Conservation (phyloP, 2,888 invertebrate genomes). For the Ormia ochracea region DNA sequence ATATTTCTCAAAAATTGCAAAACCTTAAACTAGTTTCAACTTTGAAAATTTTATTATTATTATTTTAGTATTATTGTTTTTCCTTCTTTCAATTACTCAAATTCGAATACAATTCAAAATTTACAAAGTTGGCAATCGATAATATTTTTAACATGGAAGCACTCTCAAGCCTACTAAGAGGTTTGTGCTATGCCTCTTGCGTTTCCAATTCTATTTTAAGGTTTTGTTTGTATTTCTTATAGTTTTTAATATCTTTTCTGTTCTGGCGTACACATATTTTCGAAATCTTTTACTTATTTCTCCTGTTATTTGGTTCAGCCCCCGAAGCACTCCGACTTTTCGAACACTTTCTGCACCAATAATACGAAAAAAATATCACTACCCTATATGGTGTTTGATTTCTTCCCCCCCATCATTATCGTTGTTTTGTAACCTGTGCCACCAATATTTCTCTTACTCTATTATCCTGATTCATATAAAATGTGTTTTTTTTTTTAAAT, state of each 20-base stretch:
- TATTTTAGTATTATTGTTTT: not conserved
- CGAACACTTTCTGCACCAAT: constrained; percentile 27
- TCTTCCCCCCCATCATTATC: constrained; percentile 17
- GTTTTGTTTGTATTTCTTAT: constrained; percentile 19
- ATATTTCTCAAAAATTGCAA: constrained; percentile 17
- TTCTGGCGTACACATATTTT: constrained; percentile 1
- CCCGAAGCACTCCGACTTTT: constrained; percentile 32
- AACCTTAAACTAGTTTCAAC: constrained; percentile 7
- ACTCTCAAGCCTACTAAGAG: too few relatives aligned
- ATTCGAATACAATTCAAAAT: not conserved
- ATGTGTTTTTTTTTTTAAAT: constrained; percentile 24
- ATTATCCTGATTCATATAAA: constrained; percentile 32
- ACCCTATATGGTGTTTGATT: too few relatives aligned
- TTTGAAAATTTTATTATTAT: not conserved
- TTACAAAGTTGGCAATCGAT: not conserved
- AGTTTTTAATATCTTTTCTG: not conserved
- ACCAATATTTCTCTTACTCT: constrained; percentile 27
- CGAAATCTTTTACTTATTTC: not conserved
- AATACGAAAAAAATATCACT: not conserved
- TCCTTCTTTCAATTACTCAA: not conserved
- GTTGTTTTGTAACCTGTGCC: constrained; percentile 37
- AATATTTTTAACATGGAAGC: not conserved
- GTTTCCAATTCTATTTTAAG: not conserved
- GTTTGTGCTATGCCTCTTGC: not conserved
- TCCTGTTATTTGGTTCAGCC: not conserved